Evolutionary conservation across 1,140 invertebrate species (phyloP), one percentile per base, ranked within the genome.

Genomic region (Diplogasteroides magnus): DNA sequence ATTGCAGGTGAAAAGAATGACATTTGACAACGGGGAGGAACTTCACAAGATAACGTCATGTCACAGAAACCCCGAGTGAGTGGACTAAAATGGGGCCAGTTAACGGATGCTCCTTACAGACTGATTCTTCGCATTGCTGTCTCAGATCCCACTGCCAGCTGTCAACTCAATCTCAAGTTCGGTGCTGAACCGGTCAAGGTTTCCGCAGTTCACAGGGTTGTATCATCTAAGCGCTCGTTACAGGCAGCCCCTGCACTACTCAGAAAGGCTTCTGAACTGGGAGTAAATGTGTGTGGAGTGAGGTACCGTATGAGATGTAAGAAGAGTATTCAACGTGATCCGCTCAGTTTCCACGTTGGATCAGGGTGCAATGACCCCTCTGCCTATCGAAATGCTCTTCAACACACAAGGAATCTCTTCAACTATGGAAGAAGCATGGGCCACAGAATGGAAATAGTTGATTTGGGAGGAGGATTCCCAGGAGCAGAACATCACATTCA

Each of bases 21-120:
- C 94, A 1, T 97, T 97, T 84, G 96, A 98, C 84, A 97, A 92
- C 79, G 91, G 93, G 84, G 89, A 88, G 63, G 96, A 98, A 85
- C 87, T 98, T 29, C 86, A 91, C 78, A 98, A 98, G 85, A 89
- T 97, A 70, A 91, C 92, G 78, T 87, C 89, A 77, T 80, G 90
- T 61, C 90, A 90, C 86, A 90, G 92, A 32, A 83, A 88, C 61
- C 92, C 93, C 19, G 90, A 83, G 84, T 86, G 75, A 72, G 75
- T 31, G 1, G 28, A 11, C 6, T 6, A 6, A 48, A 19, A 11
- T 11, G 37, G 19, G 37, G 6, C 19, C 37, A 19, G 19, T 11
- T 11, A 11, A 48, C 37, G 37, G 29, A 27, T 11, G 28, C 2
- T 37, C 62, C 2, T 64, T 31, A 56, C 73, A 86, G 85, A 64